Evolutionary conservation across 1,140 invertebrate genomes (phyloP).

Genomic region (Pseudobourletiella spinata): DNA sequence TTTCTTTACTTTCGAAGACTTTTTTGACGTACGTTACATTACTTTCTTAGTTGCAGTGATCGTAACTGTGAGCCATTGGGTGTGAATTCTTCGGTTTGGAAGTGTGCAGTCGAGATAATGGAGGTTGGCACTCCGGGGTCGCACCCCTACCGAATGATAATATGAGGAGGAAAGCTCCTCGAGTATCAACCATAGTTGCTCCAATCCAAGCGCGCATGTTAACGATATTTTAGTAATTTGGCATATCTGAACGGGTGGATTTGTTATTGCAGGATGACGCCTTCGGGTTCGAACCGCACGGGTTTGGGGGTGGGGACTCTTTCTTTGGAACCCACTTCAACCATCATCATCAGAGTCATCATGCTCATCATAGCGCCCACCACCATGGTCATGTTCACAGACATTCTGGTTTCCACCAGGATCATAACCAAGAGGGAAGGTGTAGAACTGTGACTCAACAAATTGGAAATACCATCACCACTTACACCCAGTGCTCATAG

Average conservation of each 20-base stretch:
- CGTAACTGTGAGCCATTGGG: too few species aligned
- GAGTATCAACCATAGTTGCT: too few species aligned
- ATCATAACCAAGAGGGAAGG: conserved; percentile 4
- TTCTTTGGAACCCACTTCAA: conserved; percentile 37
- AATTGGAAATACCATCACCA: conserved; percentile 43
- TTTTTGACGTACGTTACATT: conserved; percentile 31
- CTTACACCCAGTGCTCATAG: conserved; percentile 44
- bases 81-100: too few species aligned
- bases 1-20: conserved; percentile 34
- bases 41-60: too few species aligned
- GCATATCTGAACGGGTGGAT: too few species aligned
- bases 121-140: too few species aligned
- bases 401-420: conserved; percentile 18
- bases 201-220: too few species aligned
- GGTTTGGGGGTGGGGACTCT: conserved; percentile 36
- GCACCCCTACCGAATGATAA: too few species aligned
- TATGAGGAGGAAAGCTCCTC: too few species aligned
- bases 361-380: neutral
- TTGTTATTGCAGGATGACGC: conserved; percentile 15
- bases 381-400: conserved; percentile 36
- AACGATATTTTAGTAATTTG: too few species aligned
- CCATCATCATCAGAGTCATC: conserved; percentile 4
- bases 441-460: conserved; percentile 39
- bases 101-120: too few species aligned
- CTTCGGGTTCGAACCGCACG: conserved; percentile 26